These are phyloP conservation scores for Cheiracanthium punctorium DNA, from an alignment of 2,888 invertebrate species.

Conservation along the genomic window DNA sequence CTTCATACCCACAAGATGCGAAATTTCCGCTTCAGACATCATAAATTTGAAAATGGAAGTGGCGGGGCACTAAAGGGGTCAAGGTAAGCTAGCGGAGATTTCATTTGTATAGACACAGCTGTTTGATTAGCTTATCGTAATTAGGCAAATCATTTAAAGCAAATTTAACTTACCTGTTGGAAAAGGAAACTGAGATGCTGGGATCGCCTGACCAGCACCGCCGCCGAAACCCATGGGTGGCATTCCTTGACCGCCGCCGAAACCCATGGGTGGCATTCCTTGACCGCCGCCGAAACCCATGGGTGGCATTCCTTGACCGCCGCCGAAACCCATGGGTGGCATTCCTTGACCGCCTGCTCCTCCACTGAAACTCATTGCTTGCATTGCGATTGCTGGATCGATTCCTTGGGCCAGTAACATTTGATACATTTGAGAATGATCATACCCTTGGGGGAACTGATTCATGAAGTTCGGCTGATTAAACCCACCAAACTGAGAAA, in stretches of 20 bases:
- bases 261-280: background rate
- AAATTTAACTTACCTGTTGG: background rate
- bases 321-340: too few relatives aligned
- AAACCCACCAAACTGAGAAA: background rate
- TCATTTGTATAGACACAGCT: too few relatives aligned
- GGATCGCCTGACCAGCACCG: background rate
- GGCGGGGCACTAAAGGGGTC: too few relatives aligned
- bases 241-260: too few relatives aligned
- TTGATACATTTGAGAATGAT: slow-evolving; percentile 39
- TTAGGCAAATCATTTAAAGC: too few relatives aligned
- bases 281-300: slow-evolving; percentile 18
- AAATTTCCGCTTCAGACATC: too few relatives aligned
- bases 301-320: slow-evolving; percentile 45
- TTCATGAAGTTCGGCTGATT: background rate
- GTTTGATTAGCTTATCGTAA: too few relatives aligned
- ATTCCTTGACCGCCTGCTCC: slow-evolving; percentile 2
- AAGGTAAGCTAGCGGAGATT: too few relatives aligned
- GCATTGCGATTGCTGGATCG: slow-evolving; percentile 46
- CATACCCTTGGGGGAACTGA: slow-evolving; percentile 6
- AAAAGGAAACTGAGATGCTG: background rate
- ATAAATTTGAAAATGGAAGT: too few relatives aligned
- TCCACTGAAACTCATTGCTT: slow-evolving; percentile 25
- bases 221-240: slow-evolving; percentile 25
- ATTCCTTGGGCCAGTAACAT: slow-evolving; percentile 56
- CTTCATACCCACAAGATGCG: too few relatives aligned